These are phyloP conservation scores for Endotricha flammealis DNA, from an alignment of 2,888 invertebrate genomes.

Conservation along the genomic window DNA sequence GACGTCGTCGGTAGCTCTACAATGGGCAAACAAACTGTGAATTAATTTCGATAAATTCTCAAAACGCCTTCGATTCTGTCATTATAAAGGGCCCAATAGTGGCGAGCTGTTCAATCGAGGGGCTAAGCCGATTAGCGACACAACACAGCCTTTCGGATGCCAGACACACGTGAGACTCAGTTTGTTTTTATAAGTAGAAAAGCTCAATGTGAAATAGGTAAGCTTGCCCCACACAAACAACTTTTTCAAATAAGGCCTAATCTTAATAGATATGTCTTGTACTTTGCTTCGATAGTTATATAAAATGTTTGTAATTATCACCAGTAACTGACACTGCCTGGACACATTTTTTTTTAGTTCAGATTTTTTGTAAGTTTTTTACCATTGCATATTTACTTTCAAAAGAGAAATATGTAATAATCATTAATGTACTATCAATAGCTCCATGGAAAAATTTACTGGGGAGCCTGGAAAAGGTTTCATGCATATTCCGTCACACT, in stretches of 20 bases:
- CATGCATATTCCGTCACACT: no score
- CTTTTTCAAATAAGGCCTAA: neutral
- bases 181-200: slow-evolving; percentile 28
- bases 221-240: slow-evolving; percentile 2
- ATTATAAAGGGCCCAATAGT: slow-evolving; percentile 49
- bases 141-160: slow-evolving; percentile 54
- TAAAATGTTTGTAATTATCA: no score
- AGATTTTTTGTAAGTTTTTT: no score
- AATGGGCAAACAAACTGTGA: slow-evolving; percentile 72
- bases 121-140: slow-evolving; percentile 73
- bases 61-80: slow-evolving; percentile 64
- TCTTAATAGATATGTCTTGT: neutral
- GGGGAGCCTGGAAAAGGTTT: no score
- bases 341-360: no score
- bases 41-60: slow-evolving; percentile 73
- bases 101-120: slow-evolving; percentile 44
- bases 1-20: slow-evolving; percentile 57
- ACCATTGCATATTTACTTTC: no score
- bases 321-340: no score
- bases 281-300: no score
- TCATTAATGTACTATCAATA: no score
- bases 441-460: no score
- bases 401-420: no score
- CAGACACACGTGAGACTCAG: slow-evolving; percentile 54
- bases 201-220: slow-evolving; percentile 5